Percentiles rank a stretch among this genome's conserved stretches.
Conservation (phyloP, 2,888 invertebrate species). For the Phytoseiulus persimilis region DNA sequence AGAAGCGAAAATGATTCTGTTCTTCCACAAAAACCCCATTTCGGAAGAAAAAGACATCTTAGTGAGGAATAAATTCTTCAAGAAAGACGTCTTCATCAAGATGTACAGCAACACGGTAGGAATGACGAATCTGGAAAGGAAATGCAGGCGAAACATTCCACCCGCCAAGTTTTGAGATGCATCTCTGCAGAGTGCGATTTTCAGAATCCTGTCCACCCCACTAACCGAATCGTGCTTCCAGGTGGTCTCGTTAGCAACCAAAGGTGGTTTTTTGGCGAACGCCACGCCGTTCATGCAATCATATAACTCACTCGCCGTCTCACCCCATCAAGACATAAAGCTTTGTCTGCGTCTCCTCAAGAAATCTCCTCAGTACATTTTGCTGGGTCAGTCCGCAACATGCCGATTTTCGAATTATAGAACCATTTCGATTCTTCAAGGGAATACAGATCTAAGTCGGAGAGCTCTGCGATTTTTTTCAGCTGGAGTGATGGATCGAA, state of each 20-base stretch:
- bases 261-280: conserved; percentile 6
- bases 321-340: neutral
- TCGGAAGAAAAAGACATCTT: conserved; percentile 28
- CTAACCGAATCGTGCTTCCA: neutral
- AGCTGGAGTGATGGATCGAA: conserved; percentile 34
- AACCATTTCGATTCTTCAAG: no score
- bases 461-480: neutral
- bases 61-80: conserved; percentile 41
- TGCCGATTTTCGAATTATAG: neutral
- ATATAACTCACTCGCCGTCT: neutral
- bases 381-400: neutral
- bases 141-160: no score
- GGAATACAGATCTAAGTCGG: no score
- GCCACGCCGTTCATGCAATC: neutral
- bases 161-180: no score
- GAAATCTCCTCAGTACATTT: conserved; percentile 22
- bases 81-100: conserved; percentile 39
- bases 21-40: conserved; percentile 42
- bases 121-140: neutral
- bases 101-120: neutral
- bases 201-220: no score
- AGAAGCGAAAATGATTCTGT: conserved; percentile 41
- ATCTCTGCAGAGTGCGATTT: no score
- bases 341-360: neutral
- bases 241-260: neutral